Conservation (phyloP, 2,113 vertebrate species). For the Tinamus guttatus region DNA sequence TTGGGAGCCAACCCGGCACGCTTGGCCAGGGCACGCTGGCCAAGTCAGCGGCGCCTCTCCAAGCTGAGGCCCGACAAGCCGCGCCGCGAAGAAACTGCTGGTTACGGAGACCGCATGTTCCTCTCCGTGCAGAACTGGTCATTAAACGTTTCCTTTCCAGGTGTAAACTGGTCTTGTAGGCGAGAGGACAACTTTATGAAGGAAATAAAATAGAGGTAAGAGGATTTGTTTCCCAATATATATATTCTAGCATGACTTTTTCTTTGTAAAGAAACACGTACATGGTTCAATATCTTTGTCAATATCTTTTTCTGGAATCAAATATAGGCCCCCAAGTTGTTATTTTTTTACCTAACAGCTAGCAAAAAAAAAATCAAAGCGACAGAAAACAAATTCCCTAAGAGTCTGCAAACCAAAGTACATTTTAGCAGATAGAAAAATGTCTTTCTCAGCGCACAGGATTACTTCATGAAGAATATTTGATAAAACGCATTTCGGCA, state of each 20-base stretch:
- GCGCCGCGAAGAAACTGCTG: constrained; percentile 49
- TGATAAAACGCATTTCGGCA: constrained; percentile 44
- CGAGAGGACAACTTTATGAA: constrained; percentile 41
- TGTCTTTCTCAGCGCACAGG: background rate
- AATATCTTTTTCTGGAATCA: constrained; percentile 29
- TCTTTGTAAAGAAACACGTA: background rate
- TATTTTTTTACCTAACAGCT: constrained; percentile 43
- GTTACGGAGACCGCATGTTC: constrained; percentile 55
- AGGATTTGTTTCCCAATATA: background rate
- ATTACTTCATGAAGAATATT: constrained; percentile 38
- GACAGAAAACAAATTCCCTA: constrained; percentile 48
- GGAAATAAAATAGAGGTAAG: constrained; percentile 19
- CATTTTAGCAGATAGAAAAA: constrained; percentile 54
- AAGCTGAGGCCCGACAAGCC: constrained; percentile 6
- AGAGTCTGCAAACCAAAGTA: constrained; percentile 38
- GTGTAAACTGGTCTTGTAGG: constrained; percentile 24
- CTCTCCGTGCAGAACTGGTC: background rate
- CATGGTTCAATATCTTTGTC: background rate
- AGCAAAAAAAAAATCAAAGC: background rate
- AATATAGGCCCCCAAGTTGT: background rate
- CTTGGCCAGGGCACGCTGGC: too few species aligned
- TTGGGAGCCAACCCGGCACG: too few species aligned
- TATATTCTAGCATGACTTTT: background rate
- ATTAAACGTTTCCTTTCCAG: constrained; percentile 36
- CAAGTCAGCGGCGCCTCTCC: too few species aligned